Percentiles rank a stretch among this genome's conserved stretches.
Evolutionary conservation across 35 echinoderm and acorn worm genomes (phyloP).

Genomic region (Holothuria glaberrima): DNA sequence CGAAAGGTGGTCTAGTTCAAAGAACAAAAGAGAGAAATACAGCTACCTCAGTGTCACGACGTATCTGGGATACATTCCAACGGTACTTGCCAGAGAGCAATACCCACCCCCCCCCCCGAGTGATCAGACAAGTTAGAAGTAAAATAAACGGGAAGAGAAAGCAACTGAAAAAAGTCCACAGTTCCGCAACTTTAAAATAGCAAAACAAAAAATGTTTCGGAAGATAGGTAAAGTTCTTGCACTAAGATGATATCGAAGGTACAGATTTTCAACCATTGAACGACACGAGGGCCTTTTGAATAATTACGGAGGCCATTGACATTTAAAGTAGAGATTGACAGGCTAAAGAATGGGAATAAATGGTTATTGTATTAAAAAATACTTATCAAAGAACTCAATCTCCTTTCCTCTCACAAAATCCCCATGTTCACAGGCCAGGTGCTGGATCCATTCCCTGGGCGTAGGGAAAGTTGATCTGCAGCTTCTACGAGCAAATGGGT

Average conservation of each 20-base stretch:
- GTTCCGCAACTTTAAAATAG: neutral
- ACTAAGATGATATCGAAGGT: neutral
- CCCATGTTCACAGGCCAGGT: neutral
- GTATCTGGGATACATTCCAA: neutral
- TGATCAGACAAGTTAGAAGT: neutral
- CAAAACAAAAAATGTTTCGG: neutral
- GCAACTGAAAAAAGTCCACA: too few species aligned
- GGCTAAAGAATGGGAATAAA: neutral
- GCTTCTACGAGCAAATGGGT: neutral
- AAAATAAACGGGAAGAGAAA: neutral
- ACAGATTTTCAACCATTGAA: slow-evolving; percentile 1
- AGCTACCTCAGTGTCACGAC: neutral
- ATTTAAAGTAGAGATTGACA: neutral
- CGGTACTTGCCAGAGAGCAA: neutral
- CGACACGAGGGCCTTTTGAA: neutral
- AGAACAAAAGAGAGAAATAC: neutral
- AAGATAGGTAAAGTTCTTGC: neutral
- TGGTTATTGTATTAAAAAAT: neutral
- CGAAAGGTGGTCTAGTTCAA: neutral
- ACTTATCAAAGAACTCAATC: neutral
- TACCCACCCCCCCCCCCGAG: neutral
- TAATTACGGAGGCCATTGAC: neutral
- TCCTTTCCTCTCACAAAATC: slow-evolving; percentile 8
- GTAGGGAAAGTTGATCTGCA: neutral
- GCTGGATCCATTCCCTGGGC: neutral